Conservation (phyloP, 1,140 invertebrate genomes). For the Cyclina sinensis region DNA sequence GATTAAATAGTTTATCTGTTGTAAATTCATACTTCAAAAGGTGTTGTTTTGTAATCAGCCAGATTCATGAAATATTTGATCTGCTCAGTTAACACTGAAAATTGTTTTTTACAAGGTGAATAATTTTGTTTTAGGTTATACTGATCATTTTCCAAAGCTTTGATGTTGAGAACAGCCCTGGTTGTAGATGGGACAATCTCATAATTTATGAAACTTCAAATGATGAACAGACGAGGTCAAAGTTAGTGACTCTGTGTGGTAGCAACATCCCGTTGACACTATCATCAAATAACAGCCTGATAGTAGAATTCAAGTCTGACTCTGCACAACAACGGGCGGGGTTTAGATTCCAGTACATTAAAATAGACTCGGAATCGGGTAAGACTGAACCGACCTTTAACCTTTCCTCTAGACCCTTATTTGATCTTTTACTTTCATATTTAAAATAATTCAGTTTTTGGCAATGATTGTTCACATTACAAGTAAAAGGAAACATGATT, state of each 20-base stretch:
- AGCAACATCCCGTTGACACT: background rate
- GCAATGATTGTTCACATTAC: too few species aligned
- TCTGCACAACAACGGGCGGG: background rate
- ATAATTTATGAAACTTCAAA: background rate
- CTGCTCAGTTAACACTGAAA: background rate
- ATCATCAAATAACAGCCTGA: background rate
- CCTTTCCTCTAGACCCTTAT: too few species aligned
- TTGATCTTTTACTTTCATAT: too few species aligned
- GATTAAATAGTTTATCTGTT: too few species aligned
- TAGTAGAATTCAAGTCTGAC: slow-evolving; percentile 61
- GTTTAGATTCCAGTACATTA: slow-evolving; percentile 26
- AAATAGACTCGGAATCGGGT: slow-evolving; percentile 32
- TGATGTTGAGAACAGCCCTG: slow-evolving; percentile 9
- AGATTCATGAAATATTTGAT: too few species aligned
- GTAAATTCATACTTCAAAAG: too few species aligned
- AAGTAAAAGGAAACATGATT: too few species aligned
- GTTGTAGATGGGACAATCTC: slow-evolving; percentile 44
- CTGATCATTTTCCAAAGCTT: slow-evolving; percentile 43
- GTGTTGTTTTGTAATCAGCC: too few species aligned
- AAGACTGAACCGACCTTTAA: too few species aligned
- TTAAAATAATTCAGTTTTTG: too few species aligned
- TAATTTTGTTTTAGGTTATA: background rate
- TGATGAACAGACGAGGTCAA: background rate
- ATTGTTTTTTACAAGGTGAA: slow-evolving; percentile 3
- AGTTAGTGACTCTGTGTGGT: background rate